These are phyloP conservation scores for Ichneumoninae sp. DNA, from an alignment of 2,888 invertebrate genomes.

Conservation along the genomic window DNA sequence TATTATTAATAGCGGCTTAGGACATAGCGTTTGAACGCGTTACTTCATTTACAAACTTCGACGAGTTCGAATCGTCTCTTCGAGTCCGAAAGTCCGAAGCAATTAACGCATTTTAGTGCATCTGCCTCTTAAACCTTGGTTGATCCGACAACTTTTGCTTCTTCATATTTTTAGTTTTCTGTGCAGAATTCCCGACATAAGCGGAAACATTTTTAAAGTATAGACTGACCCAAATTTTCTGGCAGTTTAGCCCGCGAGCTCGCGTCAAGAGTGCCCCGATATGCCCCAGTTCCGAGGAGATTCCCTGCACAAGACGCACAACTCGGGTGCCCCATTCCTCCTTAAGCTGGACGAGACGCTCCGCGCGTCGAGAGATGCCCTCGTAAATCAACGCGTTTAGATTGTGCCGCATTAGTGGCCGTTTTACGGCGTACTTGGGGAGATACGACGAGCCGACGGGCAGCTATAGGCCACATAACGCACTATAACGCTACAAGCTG, in stretches of 20 bases:
- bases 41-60: no score
- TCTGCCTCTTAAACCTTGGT: no score
- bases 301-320: slow-evolving; percentile 29
- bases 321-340: slow-evolving; percentile 10
- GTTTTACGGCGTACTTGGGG: slow-evolving; percentile 80
- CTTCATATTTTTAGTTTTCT: no score
- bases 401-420: slow-evolving; percentile 81
- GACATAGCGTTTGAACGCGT: no score
- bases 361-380: slow-evolving; percentile 73
- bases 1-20: no score
- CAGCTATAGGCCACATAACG: slow-evolving; percentile 16
- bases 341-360: slow-evolving; percentile 36
- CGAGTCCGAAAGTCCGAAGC: no score
- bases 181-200: neutral
- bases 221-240: slow-evolving; percentile 26
- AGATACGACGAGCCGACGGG: slow-evolving; percentile 70
- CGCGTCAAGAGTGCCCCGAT: slow-evolving; percentile 48
- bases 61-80: no score
- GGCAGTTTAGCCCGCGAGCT: slow-evolving; percentile 35
- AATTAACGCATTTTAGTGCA: no score
- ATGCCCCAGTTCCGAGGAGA: slow-evolving; percentile 57
- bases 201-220: slow-evolving; percentile 42
- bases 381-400: slow-evolving; percentile 82
- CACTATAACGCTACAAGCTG: slow-evolving; percentile 11
- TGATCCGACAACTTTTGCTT: no score